Conservation (phyloP, 2,113 vertebrate genomes). For the Felis catus region F.catus_Fca126_mat1.0 CM031420.1:22955501-22956000, state of each 20-base stretch:
- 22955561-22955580: not conserved
- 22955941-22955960: not conserved
- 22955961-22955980: not conserved
- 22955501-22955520: not conserved
- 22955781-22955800: not conserved
- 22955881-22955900: not conserved
- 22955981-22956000: not conserved
- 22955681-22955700: not conserved
- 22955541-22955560: not conserved
- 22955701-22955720: not conserved
- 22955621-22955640: not conserved
- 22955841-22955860: not conserved
- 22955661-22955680: not conserved
- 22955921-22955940: not conserved
- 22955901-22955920: not conserved
- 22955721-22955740: not conserved
- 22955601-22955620: not conserved
- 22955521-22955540: not conserved
- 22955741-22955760: not conserved
- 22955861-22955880: not conserved
- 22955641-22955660: not conserved
- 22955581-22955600: accelerated
- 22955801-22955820: not conserved
- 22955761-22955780: not conserved
- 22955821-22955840: not conserved